Evolutionary conservation across 2,888 invertebrate genomes (phyloP), one percentile per base, ranked within the genome.

Genomic region (Philhelius pedissequus): DNA sequence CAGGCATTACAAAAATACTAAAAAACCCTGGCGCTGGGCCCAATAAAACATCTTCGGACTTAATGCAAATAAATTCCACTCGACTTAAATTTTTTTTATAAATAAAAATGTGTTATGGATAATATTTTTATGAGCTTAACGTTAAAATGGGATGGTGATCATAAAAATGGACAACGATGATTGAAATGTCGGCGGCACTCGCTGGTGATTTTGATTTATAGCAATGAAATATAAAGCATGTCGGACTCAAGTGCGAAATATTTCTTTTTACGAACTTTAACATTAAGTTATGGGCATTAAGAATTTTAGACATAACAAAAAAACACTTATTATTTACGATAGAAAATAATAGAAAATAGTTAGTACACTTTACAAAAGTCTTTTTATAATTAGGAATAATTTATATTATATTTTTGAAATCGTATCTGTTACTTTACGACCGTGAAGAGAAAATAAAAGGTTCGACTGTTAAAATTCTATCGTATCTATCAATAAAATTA

Each of bases 111-210:
- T n/a, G 11, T 27, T 32, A 20, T 32, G 18, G 15, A 54, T 13
- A 18, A 54, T 54, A 54, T 30, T 56, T 56, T 56, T 56, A 56
- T 56, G 56, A 20, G 56, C 18, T 35, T 35, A 56, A 35, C 56
- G 35, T 56, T 20, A 56, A 32, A 56, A 40, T 40, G 15, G 3
- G 20, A n/a, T n/a, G 6, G 25, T 27, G 27, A 9, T 15, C 52
- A 30, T 52, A 52, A 52, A 52, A 27, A 8, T 15, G 48, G 48
- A 25, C 13, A 48, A 22, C 13, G 13, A 13, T 48, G 52, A 52
- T 52, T 52, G 52, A 52, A 52, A 52, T 27, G 30, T 52, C 30
- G 0, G 52, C 15, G 25, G 15, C n/a, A n/a, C n/a, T n/a, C n/a
- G n/a, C n/a, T 15, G 3, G 15, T 52, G 52, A 52, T 52, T 30